Evolutionary conservation across 2,113 vertebrate genomes (phyloP).

Genomic region (Cinclus cinclus): DNA sequence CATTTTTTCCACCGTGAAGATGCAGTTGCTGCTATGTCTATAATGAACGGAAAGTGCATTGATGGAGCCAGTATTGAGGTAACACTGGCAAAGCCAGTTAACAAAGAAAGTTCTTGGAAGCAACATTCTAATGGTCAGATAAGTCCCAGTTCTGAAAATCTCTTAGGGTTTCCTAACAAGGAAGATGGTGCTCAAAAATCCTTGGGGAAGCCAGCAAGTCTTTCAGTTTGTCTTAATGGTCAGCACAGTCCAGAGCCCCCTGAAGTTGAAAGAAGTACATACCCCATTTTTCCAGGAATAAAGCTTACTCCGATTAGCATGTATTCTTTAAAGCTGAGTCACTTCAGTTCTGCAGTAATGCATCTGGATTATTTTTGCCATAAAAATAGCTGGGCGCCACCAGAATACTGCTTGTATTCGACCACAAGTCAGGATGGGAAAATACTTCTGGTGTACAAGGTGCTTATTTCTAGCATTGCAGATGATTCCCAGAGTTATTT

Average conservation of each 20-base stretch:
- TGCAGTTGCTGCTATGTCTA: slow-evolving; percentile 82
- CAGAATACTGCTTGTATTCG: slow-evolving; percentile 91
- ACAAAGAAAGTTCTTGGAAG: slow-evolving; percentile 77
- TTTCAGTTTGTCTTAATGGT: slow-evolving; percentile 72
- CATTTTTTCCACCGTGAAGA: slow-evolving; percentile 91
- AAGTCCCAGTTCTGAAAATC: slow-evolving; percentile 70
- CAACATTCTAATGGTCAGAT: slow-evolving; percentile 76
- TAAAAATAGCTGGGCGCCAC: slow-evolving; percentile 85
- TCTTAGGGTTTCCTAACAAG: slow-evolving; percentile 71
- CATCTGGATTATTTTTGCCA: slow-evolving; percentile 90
- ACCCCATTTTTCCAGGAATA: slow-evolving; percentile 82
- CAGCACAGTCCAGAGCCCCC: slow-evolving; percentile 71
- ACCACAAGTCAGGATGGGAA: slow-evolving; percentile 83
- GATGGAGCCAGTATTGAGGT: slow-evolving; percentile 90
- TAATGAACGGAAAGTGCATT: slow-evolving; percentile 87
- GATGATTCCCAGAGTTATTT: slow-evolving; percentile 79
- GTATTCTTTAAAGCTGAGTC: slow-evolving; percentile 83
- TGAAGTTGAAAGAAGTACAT: slow-evolving; percentile 76
- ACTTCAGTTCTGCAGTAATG: slow-evolving; percentile 87
- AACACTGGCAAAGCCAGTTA: slow-evolving; percentile 87
- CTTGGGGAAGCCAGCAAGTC: slow-evolving; percentile 61
- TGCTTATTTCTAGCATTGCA: slow-evolving; percentile 79
- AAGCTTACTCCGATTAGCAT: slow-evolving; percentile 84
- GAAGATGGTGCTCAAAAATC: slow-evolving; percentile 72
- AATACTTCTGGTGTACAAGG: slow-evolving; percentile 81